Evolutionary conservation across 2,113 vertebrate genomes (phyloP), one percentile per base, ranked within the genome.

Genomic region (Sapayoa aenigma): DNA sequence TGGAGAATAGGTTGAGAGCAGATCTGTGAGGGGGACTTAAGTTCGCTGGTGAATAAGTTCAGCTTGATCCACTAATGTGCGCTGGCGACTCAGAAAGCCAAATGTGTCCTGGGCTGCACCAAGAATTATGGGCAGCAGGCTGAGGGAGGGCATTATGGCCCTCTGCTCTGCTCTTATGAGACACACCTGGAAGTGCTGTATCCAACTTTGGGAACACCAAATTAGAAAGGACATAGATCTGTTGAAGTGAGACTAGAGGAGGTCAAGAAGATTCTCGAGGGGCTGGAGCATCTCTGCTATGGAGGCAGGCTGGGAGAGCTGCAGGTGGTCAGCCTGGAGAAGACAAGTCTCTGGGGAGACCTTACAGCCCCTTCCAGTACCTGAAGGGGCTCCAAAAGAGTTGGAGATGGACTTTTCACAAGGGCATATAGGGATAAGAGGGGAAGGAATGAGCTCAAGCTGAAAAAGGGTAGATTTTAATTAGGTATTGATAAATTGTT

Each of bases 1-100:
- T 63, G 35, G 35, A 19, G 49, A 55, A 27, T 19, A 25, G 24
- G 8, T 22, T 41, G 39, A 68, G 11, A 31, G 20, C 4, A 62
- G 25, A 12, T 21, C 25, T 31, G n/a, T 9, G 55, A 62, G 71
- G 35, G 31, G 41, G 30, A 22, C 12, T 35, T 62, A 20, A 7
- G 21, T 27, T 17, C 60, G 30, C 2, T 47, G 46, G 41, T 83
- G 25, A 75, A 31, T 41, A 47, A 47, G n/a, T 47, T 62, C 39
- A n/a, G 0, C 16, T 14, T 11, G 33, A n/a, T 9, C 8, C 16
- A 41, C 14, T 11, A 68, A 7, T 10, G 20, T 4, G 1, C 17
- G 8, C 6, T 41, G 30, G 21, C 8, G 62, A 17, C 47, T n/a
- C 78, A 47, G 41, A 49, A 41, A 31, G 20, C 21, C 46, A 53